phyloP scores from a whole-genome alignment of 2,797 vertebrate species.

The Hemitrygon akajei region DNA sequence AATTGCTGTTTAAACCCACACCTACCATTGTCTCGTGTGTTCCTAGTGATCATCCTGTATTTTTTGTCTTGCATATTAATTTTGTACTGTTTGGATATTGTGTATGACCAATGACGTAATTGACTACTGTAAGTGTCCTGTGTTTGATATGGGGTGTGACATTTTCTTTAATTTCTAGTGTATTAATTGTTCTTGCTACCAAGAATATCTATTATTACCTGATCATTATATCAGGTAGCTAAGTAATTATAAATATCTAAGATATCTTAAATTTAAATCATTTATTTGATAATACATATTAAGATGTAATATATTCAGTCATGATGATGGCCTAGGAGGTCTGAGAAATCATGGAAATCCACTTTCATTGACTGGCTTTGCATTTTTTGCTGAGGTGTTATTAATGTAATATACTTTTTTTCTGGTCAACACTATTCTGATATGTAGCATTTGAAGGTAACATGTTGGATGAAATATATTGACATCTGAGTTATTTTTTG shows the following conservation, averaged over 20 bases:
- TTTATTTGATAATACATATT: constrained; percentile 3
- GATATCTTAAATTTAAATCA: not conserved
- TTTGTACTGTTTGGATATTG: not conserved
- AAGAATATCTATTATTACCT: not conserved
- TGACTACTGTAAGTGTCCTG: not conserved
- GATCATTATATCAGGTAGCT: not conserved
- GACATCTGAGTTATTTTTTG: not conserved
- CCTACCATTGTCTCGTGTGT: not conserved
- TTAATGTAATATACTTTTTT: not conserved
- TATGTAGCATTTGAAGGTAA: not conserved
- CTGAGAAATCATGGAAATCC: not conserved
- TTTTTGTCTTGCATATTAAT: not conserved
- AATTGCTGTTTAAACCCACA: not conserved
- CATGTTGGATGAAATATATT: not conserved
- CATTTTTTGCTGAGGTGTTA: not conserved
- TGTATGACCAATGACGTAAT: not conserved
- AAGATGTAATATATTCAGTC: not conserved
- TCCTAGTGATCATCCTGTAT: not conserved
- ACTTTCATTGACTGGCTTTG: not conserved
- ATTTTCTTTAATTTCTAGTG: not conserved
- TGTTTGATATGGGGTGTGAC: not conserved
- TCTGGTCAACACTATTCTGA: not conserved
- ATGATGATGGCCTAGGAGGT: not conserved
- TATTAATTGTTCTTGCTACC: not conserved
- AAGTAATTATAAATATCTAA: not conserved